Evolutionary conservation across 2,113 vertebrate genomes (phyloP).

Genomic region (Ia io): DNA sequence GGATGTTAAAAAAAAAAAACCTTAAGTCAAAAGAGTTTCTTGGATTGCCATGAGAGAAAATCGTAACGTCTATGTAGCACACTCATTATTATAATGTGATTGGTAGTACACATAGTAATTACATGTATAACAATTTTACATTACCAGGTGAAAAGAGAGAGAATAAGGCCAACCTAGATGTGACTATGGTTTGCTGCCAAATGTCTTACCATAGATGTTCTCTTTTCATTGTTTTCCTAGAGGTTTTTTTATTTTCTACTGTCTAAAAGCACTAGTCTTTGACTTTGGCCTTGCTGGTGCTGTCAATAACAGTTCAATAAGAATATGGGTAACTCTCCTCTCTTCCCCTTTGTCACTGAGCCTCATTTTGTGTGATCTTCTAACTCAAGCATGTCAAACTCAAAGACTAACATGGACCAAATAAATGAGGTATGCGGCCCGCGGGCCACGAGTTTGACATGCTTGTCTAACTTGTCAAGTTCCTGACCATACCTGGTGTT

Average conservation of each 20-base stretch:
- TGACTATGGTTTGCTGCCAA: not conserved
- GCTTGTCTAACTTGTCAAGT: not conserved
- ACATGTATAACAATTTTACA: not conserved
- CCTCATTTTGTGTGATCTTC: not conserved
- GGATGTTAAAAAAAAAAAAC: not conserved
- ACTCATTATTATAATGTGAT: not conserved
- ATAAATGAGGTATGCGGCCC: too few species aligned
- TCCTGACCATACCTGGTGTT: rapidly evolving
- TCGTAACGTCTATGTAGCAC: not conserved
- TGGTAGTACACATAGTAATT: not conserved
- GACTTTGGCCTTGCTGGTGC: not conserved
- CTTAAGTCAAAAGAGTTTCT: not conserved
- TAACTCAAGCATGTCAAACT: not conserved
- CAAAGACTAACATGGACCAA: too few species aligned
- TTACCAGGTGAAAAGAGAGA: not conserved
- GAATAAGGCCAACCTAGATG: not conserved
- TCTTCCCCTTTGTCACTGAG: not conserved
- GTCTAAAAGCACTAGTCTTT: not conserved
- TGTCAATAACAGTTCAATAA: rapidly evolving
- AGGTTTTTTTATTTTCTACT: not conserved
- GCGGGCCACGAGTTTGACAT: too few species aligned
- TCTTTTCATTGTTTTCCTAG: not conserved
- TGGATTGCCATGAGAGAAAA: conserved; percentile 28
- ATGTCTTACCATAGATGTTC: not conserved
- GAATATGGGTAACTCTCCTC: not conserved